Base-by-base conservation (phyloP, 2,888 invertebrate genomes). In the Strigamia maritima region DNA sequence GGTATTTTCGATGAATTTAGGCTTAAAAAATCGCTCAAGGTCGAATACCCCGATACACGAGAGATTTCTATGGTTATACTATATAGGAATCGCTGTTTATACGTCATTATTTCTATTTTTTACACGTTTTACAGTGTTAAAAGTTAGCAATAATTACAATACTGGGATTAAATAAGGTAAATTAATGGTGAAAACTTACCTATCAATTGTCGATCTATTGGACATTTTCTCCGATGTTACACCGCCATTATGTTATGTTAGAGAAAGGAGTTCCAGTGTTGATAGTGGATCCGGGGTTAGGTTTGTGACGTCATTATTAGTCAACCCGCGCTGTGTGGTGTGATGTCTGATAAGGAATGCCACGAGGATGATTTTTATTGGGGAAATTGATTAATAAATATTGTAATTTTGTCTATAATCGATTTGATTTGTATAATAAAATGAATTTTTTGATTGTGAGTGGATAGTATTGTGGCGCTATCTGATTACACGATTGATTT, bases 171-270 rank as follows among this genome's bases (percentile, higher is more conserved):
- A 65, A 65, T 65, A 26, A 65, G 2, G 26, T 14, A 3, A 26
- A 65, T 26, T 26, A 26, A 65, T 0, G 26, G 65, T 24, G 6
- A 65, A 65, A 65, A 26, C 35, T 75, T 75, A 75, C 75, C 75
- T 75, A 31, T 75, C 40, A 38, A 35, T 75, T 28, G 75, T 75
- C 38, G 75, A 35, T 75, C 75, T 75, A 75, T 75, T 75, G 40
- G 75, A 75, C 75, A 75, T 75, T 75, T 75, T 75, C 75, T 75
- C 75, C 35, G 75, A 75, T 75, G 75, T 75, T 75, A 75, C 38
- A 75, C 75, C 75, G 75, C 75, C 75, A 75, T 75, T 40, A 75
- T 75, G 75, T 75, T 75, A 65, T 65, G 65, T 4, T 65, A 65
- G 65, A 65, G 65, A 65, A 65, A 65, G 65, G 65, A 65, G 16